A percentile compares a stretch with the other conserved stretches of the same genome.
These are phyloP conservation scores for Numida meleagris DNA, from an alignment of 2,113 vertebrate species.

Conservation along the genomic window DNA sequence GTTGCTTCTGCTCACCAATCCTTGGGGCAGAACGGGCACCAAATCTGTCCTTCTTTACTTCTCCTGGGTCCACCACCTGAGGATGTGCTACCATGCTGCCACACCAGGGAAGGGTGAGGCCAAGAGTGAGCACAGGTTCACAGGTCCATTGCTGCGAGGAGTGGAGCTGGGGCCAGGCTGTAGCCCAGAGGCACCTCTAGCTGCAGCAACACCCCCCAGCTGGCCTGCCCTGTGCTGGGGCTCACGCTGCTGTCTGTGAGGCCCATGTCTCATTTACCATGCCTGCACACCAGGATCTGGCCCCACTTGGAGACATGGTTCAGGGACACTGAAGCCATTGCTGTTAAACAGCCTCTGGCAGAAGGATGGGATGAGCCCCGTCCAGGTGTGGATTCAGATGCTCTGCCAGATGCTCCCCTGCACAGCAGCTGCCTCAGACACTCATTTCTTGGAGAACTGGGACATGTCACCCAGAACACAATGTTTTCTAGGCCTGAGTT, in stretches of 20 bases:
- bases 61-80: background rate
- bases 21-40: background rate
- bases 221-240: background rate
- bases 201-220: background rate
- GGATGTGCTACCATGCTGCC: background rate
- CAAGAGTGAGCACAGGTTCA: background rate
- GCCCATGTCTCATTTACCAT: background rate
- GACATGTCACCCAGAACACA: background rate
- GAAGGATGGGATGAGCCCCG: background rate
- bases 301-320: background rate
- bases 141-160: background rate
- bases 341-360: background rate
- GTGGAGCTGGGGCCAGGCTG: background rate
- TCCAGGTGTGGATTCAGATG: rapidly evolving
- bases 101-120: background rate
- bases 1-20: background rate
- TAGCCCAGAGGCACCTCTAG: background rate
- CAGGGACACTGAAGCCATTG: background rate
- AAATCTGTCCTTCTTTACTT: background rate
- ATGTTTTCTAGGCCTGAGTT: background rate
- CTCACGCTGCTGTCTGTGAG: background rate
- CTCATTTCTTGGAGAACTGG: background rate
- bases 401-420: background rate
- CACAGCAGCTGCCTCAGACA: background rate
- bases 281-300: background rate